Percentiles rank a stretch among this genome's conserved stretches.
phyloP scores from a whole-genome alignment of 2,113 vertebrate species.

The Manacus vitellinus region DNA sequence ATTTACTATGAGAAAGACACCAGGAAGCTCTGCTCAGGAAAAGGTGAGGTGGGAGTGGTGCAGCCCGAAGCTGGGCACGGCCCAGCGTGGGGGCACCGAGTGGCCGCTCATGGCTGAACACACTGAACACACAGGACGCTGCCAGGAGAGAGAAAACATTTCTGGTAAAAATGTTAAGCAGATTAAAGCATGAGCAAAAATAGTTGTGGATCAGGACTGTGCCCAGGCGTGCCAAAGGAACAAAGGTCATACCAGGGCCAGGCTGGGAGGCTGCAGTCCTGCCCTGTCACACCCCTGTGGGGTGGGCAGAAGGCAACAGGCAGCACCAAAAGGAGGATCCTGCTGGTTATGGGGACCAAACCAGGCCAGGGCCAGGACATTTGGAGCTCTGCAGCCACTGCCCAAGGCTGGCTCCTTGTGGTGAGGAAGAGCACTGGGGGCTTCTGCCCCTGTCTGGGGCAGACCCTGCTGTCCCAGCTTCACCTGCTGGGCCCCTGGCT shows the following conservation, averaged over 20 bases:
- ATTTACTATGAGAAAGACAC: neutral
- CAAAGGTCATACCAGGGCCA: neutral
- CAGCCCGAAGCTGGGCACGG: neutral
- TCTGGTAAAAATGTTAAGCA: neutral
- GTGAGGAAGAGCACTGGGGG: neutral
- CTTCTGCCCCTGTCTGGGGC: neutral
- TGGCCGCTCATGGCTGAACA: neutral
- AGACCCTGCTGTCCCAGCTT: neutral
- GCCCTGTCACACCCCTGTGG: fast-evolving
- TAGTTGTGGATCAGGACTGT: fast-evolving
- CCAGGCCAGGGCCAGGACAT: too few species aligned
- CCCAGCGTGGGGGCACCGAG: neutral
- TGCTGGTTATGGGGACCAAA: neutral
- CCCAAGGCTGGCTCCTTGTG: neutral
- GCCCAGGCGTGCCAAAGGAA: fast-evolving
- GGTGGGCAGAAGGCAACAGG: neutral
- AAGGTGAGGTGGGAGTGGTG: neutral
- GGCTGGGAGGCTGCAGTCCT: neutral
- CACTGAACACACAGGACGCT: fast-evolving
- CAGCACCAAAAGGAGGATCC: neutral
- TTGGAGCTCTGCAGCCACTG: neutral
- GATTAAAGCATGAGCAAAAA: neutral
- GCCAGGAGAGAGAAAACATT: neutral
- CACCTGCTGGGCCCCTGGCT: neutral
- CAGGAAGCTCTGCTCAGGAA: neutral